Evolutionary conservation across 2,888 invertebrate species (phyloP).

Genomic region (Linyphia triangularis): DNA sequence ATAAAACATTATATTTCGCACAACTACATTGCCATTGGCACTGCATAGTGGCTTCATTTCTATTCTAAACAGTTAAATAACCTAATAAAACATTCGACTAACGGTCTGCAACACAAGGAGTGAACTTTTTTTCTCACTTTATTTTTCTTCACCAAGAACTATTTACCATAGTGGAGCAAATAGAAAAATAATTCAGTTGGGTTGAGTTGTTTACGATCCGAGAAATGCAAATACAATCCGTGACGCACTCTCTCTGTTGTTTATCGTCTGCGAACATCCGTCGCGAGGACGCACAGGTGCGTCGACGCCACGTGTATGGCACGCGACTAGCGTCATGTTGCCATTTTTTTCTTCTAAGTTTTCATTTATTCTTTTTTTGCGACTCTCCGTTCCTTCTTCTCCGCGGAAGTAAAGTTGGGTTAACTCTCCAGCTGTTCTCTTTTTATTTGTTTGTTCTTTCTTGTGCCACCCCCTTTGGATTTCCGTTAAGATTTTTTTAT

Average conservation of each 20-base stretch:
- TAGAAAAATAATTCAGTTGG: background rate
- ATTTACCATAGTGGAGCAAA: background rate
- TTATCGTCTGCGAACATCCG: conserved; percentile 53
- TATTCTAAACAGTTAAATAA: no score
- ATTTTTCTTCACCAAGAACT: background rate
- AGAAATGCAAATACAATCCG: conserved; percentile 23
- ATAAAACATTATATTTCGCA: no score
- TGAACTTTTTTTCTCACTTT: background rate
- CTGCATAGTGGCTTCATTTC: no score
- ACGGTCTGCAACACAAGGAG: background rate
- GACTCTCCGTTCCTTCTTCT: background rate
- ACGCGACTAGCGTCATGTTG: conserved; percentile 42
- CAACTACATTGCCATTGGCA: no score
- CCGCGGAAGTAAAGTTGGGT: conserved; percentile 17
- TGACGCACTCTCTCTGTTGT: conserved; percentile 20
- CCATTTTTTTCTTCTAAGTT: background rate
- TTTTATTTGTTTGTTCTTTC: background rate
- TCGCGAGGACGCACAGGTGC: conserved; percentile 58
- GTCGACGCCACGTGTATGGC: conserved; percentile 54
- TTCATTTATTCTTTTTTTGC: conserved; percentile 15
- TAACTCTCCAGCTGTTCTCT: conserved; percentile 45
- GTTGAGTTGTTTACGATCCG: conserved; percentile 13
- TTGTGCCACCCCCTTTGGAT: conserved; percentile 6
- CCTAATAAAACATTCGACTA: no score
- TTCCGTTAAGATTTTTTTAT: conserved; percentile 36